Evolutionary conservation across 2,888 invertebrate genomes (phyloP).

Genomic region (Rhimphoctona megacephalus): DNA sequence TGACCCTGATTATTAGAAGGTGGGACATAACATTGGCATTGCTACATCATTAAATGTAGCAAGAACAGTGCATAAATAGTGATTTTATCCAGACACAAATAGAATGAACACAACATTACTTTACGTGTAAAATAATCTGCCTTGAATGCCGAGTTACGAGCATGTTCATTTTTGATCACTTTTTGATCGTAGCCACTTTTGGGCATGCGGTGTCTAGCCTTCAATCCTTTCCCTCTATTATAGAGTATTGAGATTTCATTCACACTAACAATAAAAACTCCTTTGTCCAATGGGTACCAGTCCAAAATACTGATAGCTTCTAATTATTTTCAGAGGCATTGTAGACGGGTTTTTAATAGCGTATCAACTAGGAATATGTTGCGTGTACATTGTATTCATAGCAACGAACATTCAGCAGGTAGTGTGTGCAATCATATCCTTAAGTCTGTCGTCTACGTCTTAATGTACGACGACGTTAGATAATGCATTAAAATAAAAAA

Average conservation of each 20-base stretch:
- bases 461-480: slow-evolving; percentile 35
- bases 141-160: not conserved
- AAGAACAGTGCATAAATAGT: not conserved
- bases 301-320: slow-evolving; percentile 49
- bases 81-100: not conserved
- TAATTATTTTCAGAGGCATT: slow-evolving; percentile 84
- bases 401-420: slow-evolving; percentile 89
- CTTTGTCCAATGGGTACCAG: not conserved
- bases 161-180: not conserved
- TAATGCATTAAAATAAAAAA: slow-evolving; percentile 23
- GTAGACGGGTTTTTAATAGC: slow-evolving; percentile 90
- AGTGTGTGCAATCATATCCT: slow-evolving; percentile 61
- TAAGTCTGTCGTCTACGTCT: slow-evolving; percentile 25
- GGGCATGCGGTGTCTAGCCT: not conserved
- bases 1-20: not conserved
- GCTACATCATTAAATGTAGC: not conserved
- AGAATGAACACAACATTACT: not conserved
- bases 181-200: not conserved
- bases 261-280: slow-evolving; percentile 2
- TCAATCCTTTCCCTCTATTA: not conserved
- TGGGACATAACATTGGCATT: not conserved
- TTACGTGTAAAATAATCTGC: not conserved
- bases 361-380: slow-evolving; percentile 95
- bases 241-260: not conserved
- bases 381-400: slow-evolving; percentile 93